Base-by-base conservation (phyloP, 92 coral and sea anemone genomes). In the Porites cylindrica region DNA sequence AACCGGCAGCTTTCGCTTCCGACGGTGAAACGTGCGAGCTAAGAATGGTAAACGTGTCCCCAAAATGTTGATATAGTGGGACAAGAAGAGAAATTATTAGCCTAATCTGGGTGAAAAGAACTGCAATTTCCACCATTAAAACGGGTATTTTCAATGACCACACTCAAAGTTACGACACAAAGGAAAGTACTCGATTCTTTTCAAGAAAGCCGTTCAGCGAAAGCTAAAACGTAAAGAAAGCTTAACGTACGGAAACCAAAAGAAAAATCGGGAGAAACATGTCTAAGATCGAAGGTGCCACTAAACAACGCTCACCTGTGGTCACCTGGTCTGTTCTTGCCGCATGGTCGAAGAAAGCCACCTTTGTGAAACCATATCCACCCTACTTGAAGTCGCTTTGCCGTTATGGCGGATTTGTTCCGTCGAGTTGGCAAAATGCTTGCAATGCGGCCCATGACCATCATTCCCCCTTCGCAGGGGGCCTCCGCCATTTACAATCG, bases 401-500 rank as follows among this genome's bases (percentile, higher is more conserved):
- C 98, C 77, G 96, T 86, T 95, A 97, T 97, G 99, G 99, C 99
- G 98, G 99, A 97, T 95, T 94, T 90, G 94, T 73, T 85, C 88
- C 78, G 95, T 94, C 96, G 98, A 90, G 96, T 93, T 94, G 99
- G 96, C 98, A 95, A 97, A 96, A 97, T 97, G 99, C 98, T 90
- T 93, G 98, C 96, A 96, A 97, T 93, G 96, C 95, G 97, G 98
- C 98, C 95, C 96, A 95, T 94, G 98, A 94, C 99, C 99, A 96
- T 95, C 99, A 97, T 97, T 96, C 98, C 98, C 47, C 98, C 99
- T 97, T 97, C 92, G 99, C 99, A 94, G 99, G 99, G 99, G 99
- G 98, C 89, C 88, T 85, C 95, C 98, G 98, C 99, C 99, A 96
- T 96, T 96, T 85, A 85, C 89, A 85, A 77, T 85, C 32, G 51